Percentiles rank a stretch among this genome's conserved stretches.
phyloP scores from a whole-genome alignment of 2,113 vertebrate genomes.

The Brachyistius frenatus region DNA sequence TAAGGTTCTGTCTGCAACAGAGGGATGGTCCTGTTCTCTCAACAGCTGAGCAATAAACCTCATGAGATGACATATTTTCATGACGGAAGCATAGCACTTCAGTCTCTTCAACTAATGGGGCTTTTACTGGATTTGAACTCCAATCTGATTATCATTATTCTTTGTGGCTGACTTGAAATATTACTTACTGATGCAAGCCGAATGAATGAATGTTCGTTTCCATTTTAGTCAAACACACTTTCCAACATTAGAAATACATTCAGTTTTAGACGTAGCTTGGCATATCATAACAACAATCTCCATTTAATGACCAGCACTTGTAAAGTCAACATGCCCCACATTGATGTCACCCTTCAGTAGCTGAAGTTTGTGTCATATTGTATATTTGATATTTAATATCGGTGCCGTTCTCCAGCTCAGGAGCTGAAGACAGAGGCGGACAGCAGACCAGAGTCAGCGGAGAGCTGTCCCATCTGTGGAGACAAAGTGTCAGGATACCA shows the following conservation, averaged over 20 bases:
- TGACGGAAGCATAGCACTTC: neutral
- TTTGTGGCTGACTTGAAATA: slow-evolving; percentile 10
- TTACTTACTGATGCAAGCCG: neutral
- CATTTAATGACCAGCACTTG: neutral
- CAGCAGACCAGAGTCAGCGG: slow-evolving; percentile 45
- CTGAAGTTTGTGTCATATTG: neutral
- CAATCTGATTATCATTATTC: neutral
- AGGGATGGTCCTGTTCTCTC: slow-evolving; percentile 22
- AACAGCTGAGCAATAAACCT: slow-evolving; percentile 53
- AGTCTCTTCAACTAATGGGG: neutral
- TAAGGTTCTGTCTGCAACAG: slow-evolving; percentile 63
- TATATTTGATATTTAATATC: neutral
- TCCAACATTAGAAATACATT: neutral
- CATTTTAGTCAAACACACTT: neutral
- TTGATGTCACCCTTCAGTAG: neutral
- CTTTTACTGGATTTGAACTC: neutral
- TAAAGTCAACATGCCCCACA: neutral
- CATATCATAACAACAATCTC: neutral
- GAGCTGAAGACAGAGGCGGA: slow-evolving; percentile 69
- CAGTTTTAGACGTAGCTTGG: neutral
- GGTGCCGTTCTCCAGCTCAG: slow-evolving; percentile 63
- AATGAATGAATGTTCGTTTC: neutral
- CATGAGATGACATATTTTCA: slow-evolving; percentile 41
- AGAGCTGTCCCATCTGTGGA: slow-evolving; percentile 83
- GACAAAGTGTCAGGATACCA: slow-evolving; percentile 87